Evolutionary conservation across 2,113 vertebrate species (phyloP).

Genomic region (Myodes glareolus): DNA sequence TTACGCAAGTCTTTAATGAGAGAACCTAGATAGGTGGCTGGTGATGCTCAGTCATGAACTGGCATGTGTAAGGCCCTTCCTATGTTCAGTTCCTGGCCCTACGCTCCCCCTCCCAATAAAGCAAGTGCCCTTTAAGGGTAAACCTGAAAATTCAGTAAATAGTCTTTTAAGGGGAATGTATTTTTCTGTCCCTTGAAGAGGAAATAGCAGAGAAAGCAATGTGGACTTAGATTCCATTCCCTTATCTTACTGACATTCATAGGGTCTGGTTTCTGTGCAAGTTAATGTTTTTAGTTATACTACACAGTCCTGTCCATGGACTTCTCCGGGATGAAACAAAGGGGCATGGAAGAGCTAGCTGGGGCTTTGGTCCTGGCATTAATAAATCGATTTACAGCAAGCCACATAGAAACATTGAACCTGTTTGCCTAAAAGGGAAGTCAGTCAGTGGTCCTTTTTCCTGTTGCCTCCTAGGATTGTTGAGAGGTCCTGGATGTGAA

Average conservation of each 20-base stretch:
- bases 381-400: not conserved
- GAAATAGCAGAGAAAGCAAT: not conserved
- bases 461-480: constrained; percentile 2
- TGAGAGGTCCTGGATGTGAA: not conserved
- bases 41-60: not conserved
- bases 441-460: not conserved
- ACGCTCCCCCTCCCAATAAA: not conserved
- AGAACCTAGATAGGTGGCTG: not conserved
- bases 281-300: not conserved
- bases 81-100: not conserved
- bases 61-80: not conserved
- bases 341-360: not conserved
- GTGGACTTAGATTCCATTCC: constrained; percentile 44
- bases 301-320: not conserved
- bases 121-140: not conserved
- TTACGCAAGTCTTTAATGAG: constrained; percentile 49
- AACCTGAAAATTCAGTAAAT: constrained; percentile 17
- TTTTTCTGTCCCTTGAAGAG: not conserved
- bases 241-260: not conserved
- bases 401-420: not conserved
- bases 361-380: not conserved
- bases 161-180: not conserved
- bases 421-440: not conserved
- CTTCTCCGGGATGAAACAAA: not conserved
- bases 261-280: not conserved